Evolutionary conservation across 2,888 invertebrate species (phyloP).

Genomic region (Coleophora deauratella): DNA sequence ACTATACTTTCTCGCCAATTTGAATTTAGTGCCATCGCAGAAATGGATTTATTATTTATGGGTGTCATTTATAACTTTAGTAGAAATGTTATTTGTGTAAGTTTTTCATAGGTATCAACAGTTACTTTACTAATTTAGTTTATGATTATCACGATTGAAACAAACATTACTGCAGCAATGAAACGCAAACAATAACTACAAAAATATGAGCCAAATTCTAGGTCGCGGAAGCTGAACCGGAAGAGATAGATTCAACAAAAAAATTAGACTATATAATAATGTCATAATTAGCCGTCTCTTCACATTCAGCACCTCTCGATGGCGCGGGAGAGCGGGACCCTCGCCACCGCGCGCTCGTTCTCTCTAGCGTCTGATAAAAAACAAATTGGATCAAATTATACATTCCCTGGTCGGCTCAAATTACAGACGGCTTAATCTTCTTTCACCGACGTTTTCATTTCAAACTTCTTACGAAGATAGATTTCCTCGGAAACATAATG

Average conservation of each 20-base stretch:
- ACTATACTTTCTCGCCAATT: constrained; percentile 49
- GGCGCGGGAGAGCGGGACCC: constrained; percentile 15
- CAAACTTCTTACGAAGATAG: constrained; percentile 25
- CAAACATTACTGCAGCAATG: too few relatives aligned
- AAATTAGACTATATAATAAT: constrained; percentile 13
- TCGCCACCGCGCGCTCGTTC: constrained; percentile 20
- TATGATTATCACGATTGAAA: too few relatives aligned
- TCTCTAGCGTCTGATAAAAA: constrained; percentile 27
- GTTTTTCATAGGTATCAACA: too few relatives aligned
- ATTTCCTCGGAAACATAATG: constrained; percentile 2
- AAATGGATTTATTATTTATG: too few relatives aligned
- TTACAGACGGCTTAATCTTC: constrained; percentile 40
- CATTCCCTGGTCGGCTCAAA: constrained; percentile 40
- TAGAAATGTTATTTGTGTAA: too few relatives aligned
- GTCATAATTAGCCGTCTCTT: constrained; percentile 28
- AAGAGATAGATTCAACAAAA: constrained; percentile 15
- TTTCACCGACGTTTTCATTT: constrained; percentile 38
- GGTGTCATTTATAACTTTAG: constrained; percentile 27
- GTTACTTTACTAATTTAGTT: too few relatives aligned
- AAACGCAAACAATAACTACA: too few relatives aligned
- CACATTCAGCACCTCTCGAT: constrained; percentile 23
- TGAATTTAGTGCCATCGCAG: constrained; percentile 28
- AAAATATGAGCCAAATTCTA: too few relatives aligned
- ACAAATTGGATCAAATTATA: constrained; percentile 58
- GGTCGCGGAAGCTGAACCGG: constrained; percentile 22